Conservation (phyloP, 2,797 vertebrate species). For the Tangara arthus region DNA sequence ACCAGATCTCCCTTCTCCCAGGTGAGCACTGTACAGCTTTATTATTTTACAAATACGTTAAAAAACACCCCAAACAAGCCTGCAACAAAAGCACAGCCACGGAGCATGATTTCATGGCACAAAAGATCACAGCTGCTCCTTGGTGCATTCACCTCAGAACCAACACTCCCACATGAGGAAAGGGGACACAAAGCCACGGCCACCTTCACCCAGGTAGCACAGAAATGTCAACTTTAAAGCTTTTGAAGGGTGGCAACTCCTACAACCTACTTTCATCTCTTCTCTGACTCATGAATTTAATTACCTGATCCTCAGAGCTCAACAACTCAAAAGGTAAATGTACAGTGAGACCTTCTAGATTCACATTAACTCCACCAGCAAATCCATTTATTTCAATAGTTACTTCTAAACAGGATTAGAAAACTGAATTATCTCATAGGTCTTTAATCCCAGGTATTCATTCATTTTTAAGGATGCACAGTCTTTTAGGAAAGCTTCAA, state of each 20-base stretch:
- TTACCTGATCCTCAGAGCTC: not conserved
- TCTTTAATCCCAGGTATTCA: not conserved
- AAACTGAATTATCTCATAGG: not conserved
- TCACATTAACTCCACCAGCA: not conserved
- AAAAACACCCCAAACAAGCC: not conserved
- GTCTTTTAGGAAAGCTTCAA: not conserved
- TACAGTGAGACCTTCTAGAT: not conserved
- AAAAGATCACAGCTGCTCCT: not conserved
- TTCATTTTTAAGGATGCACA: not conserved
- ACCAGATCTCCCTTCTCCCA: not conserved
- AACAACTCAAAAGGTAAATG: not conserved
- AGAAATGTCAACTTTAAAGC: not conserved
- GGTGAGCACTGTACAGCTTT: not conserved
- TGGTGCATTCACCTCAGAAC: not conserved
- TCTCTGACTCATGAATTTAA: not conserved
- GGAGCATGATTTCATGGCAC: not conserved
- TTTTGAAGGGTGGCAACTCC: not conserved
- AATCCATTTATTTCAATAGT: slow-evolving; percentile 22
- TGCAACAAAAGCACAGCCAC: not conserved
- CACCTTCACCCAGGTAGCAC: not conserved
- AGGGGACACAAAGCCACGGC: not conserved
- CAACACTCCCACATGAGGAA: accelerated
- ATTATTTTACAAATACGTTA: not conserved
- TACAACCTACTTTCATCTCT: not conserved
- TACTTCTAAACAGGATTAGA: slow-evolving; percentile 20